Evolutionary conservation across 92 coral and sea anemone species (phyloP), one percentile per base, ranked within the genome.

Genomic region (Desmophyllum pertusum): DNA sequence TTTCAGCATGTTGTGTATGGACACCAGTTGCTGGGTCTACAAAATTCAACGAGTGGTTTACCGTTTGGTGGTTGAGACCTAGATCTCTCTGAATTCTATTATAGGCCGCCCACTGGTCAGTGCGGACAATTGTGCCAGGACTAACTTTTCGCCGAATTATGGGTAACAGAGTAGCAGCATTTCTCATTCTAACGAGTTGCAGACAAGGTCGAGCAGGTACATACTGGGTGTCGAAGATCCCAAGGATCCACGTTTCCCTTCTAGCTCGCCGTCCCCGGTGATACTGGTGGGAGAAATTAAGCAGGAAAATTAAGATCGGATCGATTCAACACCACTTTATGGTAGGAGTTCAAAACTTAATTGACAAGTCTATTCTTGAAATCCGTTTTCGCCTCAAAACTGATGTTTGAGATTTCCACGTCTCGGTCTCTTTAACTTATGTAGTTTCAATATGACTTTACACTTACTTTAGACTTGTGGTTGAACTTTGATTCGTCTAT

Each of bases 361-460:
- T 55, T 55, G 63, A 55, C 63, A 55, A 55, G 63, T 25, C 23
- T 55, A 55, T 55, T 25, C 63, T 55, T 55, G 63, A n/a, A n/a
- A n/a, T n/a, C n/a, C n/a, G n/a, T n/a, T n/a, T n/a, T n/a, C n/a
- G n/a, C n/a, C n/a, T n/a, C n/a, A 25, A 55, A 55, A 55, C 63
- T 62, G 68, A 62, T 62, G 68, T 62, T 62, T 62, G 68, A 62
- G 33, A 62, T n/a, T 62, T 62, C 68, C 68, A n/a, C 68, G 68
- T 62, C 68, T 62, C 33, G 68, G 35, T 62, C 68, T 62, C 68
- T 55, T 55, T 55, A 55, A 55, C 63, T 6, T 55, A 55, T 13
- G 68, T 62, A n/a, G n/a, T n/a, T n/a, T n/a, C n/a, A n/a, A n/a
- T n/a, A n/a, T n/a, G n/a, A 64, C 70, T 64, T 61, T 61, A 39